These are phyloP conservation scores for Torymus texanus DNA, from an alignment of 2,888 invertebrate genomes.

Conservation along the genomic window DNA sequence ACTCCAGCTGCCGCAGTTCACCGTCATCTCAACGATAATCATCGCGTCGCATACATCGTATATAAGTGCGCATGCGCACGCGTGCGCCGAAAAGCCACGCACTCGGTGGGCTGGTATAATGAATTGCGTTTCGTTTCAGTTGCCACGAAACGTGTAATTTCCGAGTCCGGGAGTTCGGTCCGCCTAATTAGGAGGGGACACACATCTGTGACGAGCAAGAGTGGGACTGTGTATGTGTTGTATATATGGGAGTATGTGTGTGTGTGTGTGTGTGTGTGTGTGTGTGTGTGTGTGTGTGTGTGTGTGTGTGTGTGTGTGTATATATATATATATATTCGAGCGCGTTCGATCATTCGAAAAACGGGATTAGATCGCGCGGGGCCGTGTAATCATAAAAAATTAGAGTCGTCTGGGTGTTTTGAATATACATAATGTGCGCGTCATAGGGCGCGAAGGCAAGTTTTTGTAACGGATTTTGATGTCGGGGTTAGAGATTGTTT, in stretches of 20 bases:
- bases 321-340: slow-evolving; percentile 7
- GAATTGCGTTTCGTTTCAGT: slow-evolving; percentile 73
- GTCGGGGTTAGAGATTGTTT: no score
- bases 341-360: slow-evolving; percentile 30
- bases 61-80: no score
- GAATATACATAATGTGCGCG: no score
- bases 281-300: background rate
- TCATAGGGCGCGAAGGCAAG: no score
- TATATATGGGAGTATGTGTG: background rate
- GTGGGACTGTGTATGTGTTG: background rate
- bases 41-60: background rate
- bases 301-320: background rate
- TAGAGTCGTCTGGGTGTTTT: no score
- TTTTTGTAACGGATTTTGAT: no score
- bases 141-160: slow-evolving; percentile 72
- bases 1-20: slow-evolving; percentile 17
- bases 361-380: slow-evolving; percentile 40
- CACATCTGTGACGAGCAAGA: slow-evolving; percentile 67
- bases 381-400: slow-evolving; percentile 10
- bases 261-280: background rate
- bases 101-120: slow-evolving; percentile 60
- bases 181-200: slow-evolving; percentile 69
- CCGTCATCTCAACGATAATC: slow-evolving; percentile 6
- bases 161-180: slow-evolving; percentile 52
- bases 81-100: slow-evolving; percentile 12